Base-by-base conservation (phyloP, 2,888 invertebrate species). In the Atherix ibis region DNA sequence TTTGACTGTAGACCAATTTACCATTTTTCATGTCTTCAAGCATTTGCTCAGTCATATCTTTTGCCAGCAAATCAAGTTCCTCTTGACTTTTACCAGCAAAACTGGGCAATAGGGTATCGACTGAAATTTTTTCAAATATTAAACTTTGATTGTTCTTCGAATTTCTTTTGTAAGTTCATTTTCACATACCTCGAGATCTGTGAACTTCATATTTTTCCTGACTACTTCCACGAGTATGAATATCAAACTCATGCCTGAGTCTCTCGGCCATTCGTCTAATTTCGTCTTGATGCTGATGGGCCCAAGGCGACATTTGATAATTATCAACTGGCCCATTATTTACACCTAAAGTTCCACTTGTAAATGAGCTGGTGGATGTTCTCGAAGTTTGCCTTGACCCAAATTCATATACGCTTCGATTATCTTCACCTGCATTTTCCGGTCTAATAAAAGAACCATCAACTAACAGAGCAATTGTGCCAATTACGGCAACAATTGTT, bases 21-120 rank as follows among this genome's bases (percentile, higher is more conserved):
- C 59, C 58, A 26, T 46, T 49, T 4, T 48, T 48, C 51, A 60
- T 50, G 36, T 58, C 56, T 2, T 44, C 38, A 3, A 58, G 46
- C 37, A 60, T 45, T 40, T 54, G 43, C 25, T 54, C 50, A 6
- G 50, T 48, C 40, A 60, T 33, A 16, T 43, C 35, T 19, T 39
- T 38, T 5, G 44, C 37, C 0, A 44, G 5, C 14, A 18, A 8
- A 27, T 43, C 42, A 3, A 44, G 22, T 29, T 60, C 56, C 5
- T 46, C 44, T 1, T 49, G 42, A 5, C 44, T 50, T 40, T 51
- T 59, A 2, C 56, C 59, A 15, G 50, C 49, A 5, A 56, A 41
- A 15, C 47, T 45, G 6, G 50, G 44, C n/a, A 52, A 50, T n/a
- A n/a, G n/a, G n/a, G n/a, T n/a, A 13, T 46, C 48, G 13, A 46